These are phyloP conservation scores for Rhinopomastus cyanomelas DNA, from an alignment of 2,113 vertebrate genomes.

Conservation along the genomic window DNA sequence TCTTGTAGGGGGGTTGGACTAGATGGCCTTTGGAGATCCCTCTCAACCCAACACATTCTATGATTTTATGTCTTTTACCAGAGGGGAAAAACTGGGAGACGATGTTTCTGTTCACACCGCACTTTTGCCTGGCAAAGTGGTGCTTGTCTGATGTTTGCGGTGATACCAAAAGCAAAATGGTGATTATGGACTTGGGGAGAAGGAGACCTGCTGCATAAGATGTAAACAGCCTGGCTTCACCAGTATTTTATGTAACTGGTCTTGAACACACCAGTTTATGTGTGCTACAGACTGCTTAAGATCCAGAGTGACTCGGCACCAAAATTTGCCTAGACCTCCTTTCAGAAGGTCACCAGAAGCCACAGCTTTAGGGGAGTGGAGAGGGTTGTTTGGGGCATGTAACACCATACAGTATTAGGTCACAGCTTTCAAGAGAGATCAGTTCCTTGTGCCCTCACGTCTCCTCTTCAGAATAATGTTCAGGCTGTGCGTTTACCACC, in stretches of 20 bases:
- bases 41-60: too few relatives aligned
- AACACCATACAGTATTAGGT: neutral
- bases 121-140: fast-evolving
- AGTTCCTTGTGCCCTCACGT: neutral
- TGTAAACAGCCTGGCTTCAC: neutral
- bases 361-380: neutral
- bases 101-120: neutral
- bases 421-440: fast-evolving
- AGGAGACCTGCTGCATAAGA: neutral
- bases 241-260: neutral
- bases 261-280: neutral
- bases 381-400: neutral
- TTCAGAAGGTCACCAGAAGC: neutral
- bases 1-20: too few relatives aligned
- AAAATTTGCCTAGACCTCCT: neutral
- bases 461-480: neutral
- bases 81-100: neutral
- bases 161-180: neutral
- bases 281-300: neutral
- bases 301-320: neutral
- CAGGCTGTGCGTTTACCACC: fast-evolving
- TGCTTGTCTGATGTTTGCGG: neutral
- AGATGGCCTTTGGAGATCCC: too few relatives aligned
- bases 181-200: neutral
- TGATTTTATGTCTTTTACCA: neutral